Conservation (phyloP, 2,888 invertebrate species). For the Blastobasis lacticolella region DNA sequence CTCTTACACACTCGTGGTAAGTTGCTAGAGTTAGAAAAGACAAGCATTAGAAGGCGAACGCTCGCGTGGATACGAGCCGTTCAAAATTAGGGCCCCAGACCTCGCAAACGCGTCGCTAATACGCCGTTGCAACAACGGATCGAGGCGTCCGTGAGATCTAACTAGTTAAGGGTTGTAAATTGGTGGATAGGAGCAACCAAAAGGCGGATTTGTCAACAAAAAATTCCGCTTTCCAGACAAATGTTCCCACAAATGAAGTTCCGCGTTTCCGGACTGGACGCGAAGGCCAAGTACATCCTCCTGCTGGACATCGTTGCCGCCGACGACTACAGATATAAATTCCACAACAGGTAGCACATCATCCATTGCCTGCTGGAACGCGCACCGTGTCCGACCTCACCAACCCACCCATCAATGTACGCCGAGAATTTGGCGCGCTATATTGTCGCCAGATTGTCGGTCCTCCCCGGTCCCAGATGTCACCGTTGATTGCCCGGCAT, state of each 20-base stretch:
- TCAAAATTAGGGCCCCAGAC: too few relatives aligned
- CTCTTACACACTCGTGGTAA: too few relatives aligned
- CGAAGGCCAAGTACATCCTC: constrained; percentile 98
- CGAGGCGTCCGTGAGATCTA: too few relatives aligned
- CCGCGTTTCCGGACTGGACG: constrained; percentile 97
- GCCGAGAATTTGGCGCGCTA: constrained; percentile 29
- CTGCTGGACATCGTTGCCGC: constrained; percentile 99
- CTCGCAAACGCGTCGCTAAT: too few relatives aligned
- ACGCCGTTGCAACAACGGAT: too few relatives aligned
- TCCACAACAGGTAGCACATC: constrained; percentile 88
- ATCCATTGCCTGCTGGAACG: constrained; percentile 40
- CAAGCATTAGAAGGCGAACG: too few relatives aligned
- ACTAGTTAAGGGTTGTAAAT: background rate
- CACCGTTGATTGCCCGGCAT: constrained; percentile 57
- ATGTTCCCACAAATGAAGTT: constrained; percentile 99
- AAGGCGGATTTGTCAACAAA: background rate
- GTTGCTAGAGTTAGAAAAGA: too few relatives aligned
- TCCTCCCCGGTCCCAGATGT: constrained; percentile 28
- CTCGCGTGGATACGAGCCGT: too few relatives aligned
- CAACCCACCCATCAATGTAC: constrained; percentile 27
- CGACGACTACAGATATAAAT: constrained; percentile 98
- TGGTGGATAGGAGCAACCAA: background rate
- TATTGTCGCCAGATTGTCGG: constrained; percentile 33
- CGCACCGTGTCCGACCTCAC: constrained; percentile 28
- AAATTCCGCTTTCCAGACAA: constrained; percentile 84